phyloP scores from a whole-genome alignment of 2,113 vertebrate genomes.

The pig (Sus scrofa) region T2T-Sscrofa CM000825.6:67640501-67641000 shows the following conservation, averaged over 20 bases:
- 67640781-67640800: accelerated
- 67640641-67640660: accelerated
- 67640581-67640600: accelerated
- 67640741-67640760: neutral
- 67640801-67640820: accelerated
- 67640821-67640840: neutral
- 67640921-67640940: neutral
- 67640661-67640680: accelerated
- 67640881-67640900: neutral
- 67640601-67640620: accelerated
- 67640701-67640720: neutral
- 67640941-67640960: accelerated
- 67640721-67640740: accelerated
- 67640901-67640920: accelerated
- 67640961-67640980: accelerated
- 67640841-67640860: neutral
- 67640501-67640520: accelerated
- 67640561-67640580: accelerated
- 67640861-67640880: neutral
- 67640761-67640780: accelerated
- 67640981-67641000: accelerated
- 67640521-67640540: accelerated
- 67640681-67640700: accelerated
- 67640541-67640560: accelerated
- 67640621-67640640: too few relatives aligned